phyloP scores from a whole-genome alignment of 2,113 vertebrate genomes.

The Gallinago jamesoni region DNA sequence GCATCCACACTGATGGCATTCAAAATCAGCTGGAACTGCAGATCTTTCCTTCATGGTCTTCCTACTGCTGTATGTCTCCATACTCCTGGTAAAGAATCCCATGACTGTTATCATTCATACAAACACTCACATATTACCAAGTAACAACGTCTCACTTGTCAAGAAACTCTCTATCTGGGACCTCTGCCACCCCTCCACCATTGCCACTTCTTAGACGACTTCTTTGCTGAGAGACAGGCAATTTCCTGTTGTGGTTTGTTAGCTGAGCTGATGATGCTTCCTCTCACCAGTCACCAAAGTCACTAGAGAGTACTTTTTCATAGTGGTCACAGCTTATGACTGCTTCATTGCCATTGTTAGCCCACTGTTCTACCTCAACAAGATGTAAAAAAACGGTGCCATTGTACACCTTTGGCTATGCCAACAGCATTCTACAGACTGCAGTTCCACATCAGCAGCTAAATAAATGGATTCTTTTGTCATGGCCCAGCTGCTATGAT shows the following conservation, averaged over 20 bases:
- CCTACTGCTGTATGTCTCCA: neutral
- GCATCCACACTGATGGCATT: too few relatives aligned
- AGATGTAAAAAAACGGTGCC: neutral
- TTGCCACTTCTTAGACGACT: conserved; percentile 16
- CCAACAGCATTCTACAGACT: neutral
- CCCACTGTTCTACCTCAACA: neutral
- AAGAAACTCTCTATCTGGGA: conserved; percentile 27
- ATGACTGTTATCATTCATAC: neutral
- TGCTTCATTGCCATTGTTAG: neutral
- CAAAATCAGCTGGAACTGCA: too few relatives aligned
- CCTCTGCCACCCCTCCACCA: neutral
- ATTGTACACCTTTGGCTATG: neutral
- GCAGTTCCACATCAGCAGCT: neutral
- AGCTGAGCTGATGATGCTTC: conserved; percentile 44
- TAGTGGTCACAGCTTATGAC: conserved; percentile 41
- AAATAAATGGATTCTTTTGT: neutral
- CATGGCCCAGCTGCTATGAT: neutral
- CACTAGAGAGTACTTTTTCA: conserved; percentile 7
- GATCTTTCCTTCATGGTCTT: neutral
- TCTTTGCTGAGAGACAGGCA: neutral
- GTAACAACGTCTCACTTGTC: conserved; percentile 11
- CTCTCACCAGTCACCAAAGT: neutral
- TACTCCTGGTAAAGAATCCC: neutral
- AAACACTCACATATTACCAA: neutral
- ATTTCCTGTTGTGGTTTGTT: neutral